Conservation (phyloP, 2,888 invertebrate species). For the Xylota segnis region DNA sequence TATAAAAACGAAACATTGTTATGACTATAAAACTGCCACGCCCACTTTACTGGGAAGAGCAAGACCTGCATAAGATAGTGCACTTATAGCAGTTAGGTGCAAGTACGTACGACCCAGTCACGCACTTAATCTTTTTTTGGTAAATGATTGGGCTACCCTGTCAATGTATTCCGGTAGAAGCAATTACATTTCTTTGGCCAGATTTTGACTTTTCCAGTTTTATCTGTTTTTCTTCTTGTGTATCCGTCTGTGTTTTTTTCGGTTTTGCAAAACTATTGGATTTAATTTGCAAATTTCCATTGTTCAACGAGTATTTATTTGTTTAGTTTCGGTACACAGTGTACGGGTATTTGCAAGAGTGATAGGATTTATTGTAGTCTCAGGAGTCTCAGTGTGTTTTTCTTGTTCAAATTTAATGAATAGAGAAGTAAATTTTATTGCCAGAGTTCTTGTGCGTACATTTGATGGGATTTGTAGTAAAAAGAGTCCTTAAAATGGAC, state of each 20-base stretch:
- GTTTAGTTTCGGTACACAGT: not conserved
- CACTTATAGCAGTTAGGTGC: too few relatives aligned
- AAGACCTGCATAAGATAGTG: too few relatives aligned
- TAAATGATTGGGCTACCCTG: conserved; percentile 16
- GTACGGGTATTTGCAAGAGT: not conserved
- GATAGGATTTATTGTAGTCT: conserved; percentile 16
- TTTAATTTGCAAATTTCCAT: conserved; percentile 46
- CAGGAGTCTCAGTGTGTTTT: conserved; percentile 28
- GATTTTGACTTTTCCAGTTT: conserved; percentile 12
- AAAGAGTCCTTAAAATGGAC: too few relatives aligned
- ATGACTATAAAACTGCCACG: too few relatives aligned
- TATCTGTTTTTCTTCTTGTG: not conserved
- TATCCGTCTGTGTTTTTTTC: conserved; percentile 1
- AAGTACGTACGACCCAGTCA: too few relatives aligned
- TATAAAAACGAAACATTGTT: too few relatives aligned
- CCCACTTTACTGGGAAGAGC: too few relatives aligned
- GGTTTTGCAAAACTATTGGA: conserved; percentile 29
- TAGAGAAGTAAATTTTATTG: conserved; percentile 12
- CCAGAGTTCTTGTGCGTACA: not conserved
- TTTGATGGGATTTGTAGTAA: too few relatives aligned
- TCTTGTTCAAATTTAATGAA: not conserved
- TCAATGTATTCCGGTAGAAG: conserved; percentile 24
- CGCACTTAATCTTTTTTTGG: too few relatives aligned
- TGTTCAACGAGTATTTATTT: conserved; percentile 16
- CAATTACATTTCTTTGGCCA: conserved; percentile 18